Evolutionary conservation across 2,888 invertebrate genomes (phyloP).

Genomic region (Apodemia mormo): DNA sequence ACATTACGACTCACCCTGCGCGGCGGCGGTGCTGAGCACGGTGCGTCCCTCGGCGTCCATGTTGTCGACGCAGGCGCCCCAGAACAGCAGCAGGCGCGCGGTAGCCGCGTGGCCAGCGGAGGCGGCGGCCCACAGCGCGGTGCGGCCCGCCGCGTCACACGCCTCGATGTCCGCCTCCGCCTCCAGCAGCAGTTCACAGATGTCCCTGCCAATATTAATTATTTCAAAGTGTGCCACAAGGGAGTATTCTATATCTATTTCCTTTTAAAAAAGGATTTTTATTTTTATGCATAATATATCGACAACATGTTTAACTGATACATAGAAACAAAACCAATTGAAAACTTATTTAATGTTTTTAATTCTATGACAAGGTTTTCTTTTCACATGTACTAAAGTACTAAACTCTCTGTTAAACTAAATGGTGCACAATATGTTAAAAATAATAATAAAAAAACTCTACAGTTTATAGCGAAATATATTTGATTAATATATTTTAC

Average conservation of each 20-base stretch:
- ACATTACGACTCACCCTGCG: constrained; percentile 91
- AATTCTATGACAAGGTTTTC: no score
- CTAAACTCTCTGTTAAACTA: no score
- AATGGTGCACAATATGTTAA: no score
- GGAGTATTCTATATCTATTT: not conserved
- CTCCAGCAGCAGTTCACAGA: constrained; percentile 94
- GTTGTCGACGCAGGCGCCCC: constrained; percentile 97
- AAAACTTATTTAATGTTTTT: no score
- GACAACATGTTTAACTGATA: no score
- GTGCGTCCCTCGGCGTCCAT: constrained; percentile 95
- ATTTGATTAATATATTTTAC: no score
- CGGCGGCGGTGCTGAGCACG: constrained; percentile 95
- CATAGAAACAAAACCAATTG: no score
- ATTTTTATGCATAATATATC: no score
- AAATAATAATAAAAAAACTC: no score
- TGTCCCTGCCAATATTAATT: constrained; percentile 81
- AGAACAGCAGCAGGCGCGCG: constrained; percentile 92
- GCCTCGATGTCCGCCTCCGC: constrained; percentile 96
- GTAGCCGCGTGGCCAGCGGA: constrained; percentile 95
- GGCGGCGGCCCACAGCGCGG: no score
- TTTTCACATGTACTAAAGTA: no score
- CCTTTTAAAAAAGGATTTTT: not conserved
- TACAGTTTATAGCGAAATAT: no score
- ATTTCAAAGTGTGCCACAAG: not conserved
- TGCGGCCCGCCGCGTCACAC: constrained; percentile 83